Evolutionary conservation across 2,113 vertebrate genomes (phyloP), one percentile per base, ranked within the genome.

Genomic region (Mohoua ochrocephala): DNA sequence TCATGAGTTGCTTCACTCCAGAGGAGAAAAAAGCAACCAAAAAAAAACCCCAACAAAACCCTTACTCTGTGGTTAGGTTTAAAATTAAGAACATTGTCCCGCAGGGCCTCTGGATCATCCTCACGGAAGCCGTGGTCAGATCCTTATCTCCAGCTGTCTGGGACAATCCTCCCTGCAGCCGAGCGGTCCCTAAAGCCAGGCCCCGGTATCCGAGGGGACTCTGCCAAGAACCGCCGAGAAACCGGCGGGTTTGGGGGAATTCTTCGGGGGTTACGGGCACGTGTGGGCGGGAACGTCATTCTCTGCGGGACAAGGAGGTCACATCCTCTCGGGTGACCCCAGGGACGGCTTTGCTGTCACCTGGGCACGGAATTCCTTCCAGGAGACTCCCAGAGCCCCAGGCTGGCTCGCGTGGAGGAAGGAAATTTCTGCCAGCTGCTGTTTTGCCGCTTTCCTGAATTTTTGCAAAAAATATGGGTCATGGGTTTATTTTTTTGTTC

Each of bases 71-170:
- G 79, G 89, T 59, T 52, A 37, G 30, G 12, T 63, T 84, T 33
- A 9, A 86, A 87, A 91, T 84, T 18, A 86, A 56, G 83, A 81
- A 39, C 64, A 17, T 50, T 44, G 6, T 89, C 79, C 89, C 22
- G 4, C 13, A 41, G 47, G 83, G 64, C 28, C 33, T n/a, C 27
- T 37, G 80, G 61, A 69, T 74, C 50, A 35, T 88, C 64, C 59
- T 53, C 59, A 37, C 1, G 19, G 65, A 75, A 84, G 90, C 37
- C 8, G 75, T 50, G 91, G 91, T 80, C 14, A 76, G 91, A 93
- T 91, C 71, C 89, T 79, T 80, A 84, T 84, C 94, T 89, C 28
- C 63, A 15, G 5, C 56, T 56, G 41, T 27, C 87, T 93, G 74
- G 75, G 86, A 75, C 11, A 31, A 59, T 42, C 59, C 21, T 44